These are phyloP conservation scores for Andrena minutula DNA, from an alignment of 2,888 invertebrate genomes.

Conservation along the genomic window DNA sequence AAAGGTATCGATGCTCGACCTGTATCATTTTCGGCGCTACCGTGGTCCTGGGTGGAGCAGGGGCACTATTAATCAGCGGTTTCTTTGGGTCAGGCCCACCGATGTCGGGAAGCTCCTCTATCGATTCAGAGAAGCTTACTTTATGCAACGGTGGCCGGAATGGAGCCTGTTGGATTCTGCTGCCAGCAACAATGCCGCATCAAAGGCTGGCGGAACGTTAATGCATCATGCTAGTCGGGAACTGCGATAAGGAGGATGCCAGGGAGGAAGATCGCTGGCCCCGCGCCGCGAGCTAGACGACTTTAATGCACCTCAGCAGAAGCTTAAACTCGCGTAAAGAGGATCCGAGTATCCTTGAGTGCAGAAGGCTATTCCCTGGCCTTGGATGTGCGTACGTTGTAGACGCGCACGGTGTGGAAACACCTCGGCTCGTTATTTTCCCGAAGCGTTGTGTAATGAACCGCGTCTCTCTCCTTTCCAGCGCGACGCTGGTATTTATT, in stretches of 20 bases:
- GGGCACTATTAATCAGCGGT: background rate
- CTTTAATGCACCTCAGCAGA: constrained; percentile 65
- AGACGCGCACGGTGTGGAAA: constrained; percentile 62
- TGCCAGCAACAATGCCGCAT: constrained; percentile 60
- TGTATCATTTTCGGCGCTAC: background rate
- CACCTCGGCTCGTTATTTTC: constrained; percentile 67
- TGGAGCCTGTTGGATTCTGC: constrained; percentile 31
- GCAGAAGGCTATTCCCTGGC: constrained; percentile 72
- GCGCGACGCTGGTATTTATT: constrained; percentile 41
- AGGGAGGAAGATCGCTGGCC: constrained; percentile 15
- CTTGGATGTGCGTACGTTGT: constrained; percentile 69
- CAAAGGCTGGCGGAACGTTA: constrained; percentile 43
- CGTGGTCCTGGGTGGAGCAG: background rate
- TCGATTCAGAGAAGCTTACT: no score
- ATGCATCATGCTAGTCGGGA: constrained; percentile 59
- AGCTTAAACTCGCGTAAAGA: constrained; percentile 67
- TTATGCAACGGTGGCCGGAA: no score
- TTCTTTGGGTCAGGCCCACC: background rate
- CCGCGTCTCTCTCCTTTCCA: constrained; percentile 40
- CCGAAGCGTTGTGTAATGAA: constrained; percentile 66
- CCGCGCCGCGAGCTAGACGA: constrained; percentile 28
- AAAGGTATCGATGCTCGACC: constrained; percentile 17
- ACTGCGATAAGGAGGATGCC: constrained; percentile 50
- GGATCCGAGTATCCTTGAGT: constrained; percentile 69
- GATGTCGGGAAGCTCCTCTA: background rate